These are phyloP conservation scores for Eulemur albifrons DNA, from an alignment of 2,797 vertebrate genomes.

Conservation along the genomic window DNA sequence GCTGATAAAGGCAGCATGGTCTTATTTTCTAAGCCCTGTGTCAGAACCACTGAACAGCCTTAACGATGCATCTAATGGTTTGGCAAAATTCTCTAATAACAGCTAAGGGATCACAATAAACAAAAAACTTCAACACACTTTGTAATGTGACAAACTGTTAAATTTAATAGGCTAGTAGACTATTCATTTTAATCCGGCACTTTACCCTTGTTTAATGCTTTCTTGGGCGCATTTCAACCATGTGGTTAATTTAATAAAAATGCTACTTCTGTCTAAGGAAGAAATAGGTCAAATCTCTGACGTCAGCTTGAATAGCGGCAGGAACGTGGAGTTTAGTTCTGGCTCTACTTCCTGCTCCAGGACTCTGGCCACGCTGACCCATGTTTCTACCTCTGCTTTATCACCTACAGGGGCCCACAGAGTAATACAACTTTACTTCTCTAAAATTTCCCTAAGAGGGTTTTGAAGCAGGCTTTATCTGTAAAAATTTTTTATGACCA, in stretches of 20 bases:
- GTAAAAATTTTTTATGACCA: not conserved
- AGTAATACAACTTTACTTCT: not conserved
- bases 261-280: not conserved
- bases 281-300: not conserved
- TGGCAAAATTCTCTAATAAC: not conserved
- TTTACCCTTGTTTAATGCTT: not conserved
- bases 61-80: not conserved
- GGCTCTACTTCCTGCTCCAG: not conserved
- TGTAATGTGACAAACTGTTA: not conserved
- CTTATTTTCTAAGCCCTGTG: not conserved
- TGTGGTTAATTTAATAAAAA: not conserved
- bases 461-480: not conserved
- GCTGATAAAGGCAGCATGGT: not conserved
- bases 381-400: not conserved
- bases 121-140: not conserved
- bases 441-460: not conserved
- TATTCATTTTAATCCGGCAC: not conserved
- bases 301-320: not conserved
- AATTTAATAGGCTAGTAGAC: not conserved
- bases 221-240: not conserved
- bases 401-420: not conserved
- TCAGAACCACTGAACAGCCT: not conserved
- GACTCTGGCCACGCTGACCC: fast-evolving
- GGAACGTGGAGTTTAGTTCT: not conserved
- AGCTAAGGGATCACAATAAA: not conserved